Evolutionary conservation across 2,888 invertebrate species (phyloP).

Genomic region (Eremobia ochroleuca): DNA sequence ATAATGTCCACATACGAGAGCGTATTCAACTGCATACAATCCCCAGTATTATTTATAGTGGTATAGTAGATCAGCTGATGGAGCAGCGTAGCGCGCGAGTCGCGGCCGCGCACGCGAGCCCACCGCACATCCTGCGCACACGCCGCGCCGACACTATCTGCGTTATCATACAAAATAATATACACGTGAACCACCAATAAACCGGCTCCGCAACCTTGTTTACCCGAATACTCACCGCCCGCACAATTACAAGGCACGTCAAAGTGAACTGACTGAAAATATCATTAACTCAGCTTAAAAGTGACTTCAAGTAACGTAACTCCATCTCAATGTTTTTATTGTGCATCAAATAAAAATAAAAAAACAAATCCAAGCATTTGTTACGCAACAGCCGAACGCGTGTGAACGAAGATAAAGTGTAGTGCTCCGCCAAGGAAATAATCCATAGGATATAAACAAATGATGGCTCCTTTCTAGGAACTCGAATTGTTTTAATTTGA

Average conservation of each 20-base stretch:
- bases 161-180: slow-evolving; percentile 74
- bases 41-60: slow-evolving; percentile 89
- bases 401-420: slow-evolving; percentile 66
- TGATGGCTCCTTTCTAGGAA: slow-evolving; percentile 69
- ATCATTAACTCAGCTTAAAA: slow-evolving; percentile 46
- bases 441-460: slow-evolving; percentile 65
- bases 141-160: slow-evolving; percentile 67
- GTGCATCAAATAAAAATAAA: slow-evolving; percentile 41
- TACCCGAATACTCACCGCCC: slow-evolving; percentile 72
- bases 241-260: slow-evolving; percentile 71
- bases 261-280: slow-evolving; percentile 68
- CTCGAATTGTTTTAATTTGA: slow-evolving; percentile 68
- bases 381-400: slow-evolving; percentile 63
- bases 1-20: slow-evolving; percentile 18
- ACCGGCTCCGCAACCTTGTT: slow-evolving; percentile 80
- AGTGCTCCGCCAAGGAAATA: slow-evolving; percentile 66
- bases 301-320: slow-evolving; percentile 49
- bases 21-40: slow-evolving; percentile 79
- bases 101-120: slow-evolving; percentile 61
- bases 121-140: slow-evolving; percentile 65
- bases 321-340: slow-evolving; percentile 45
- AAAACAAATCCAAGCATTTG: slow-evolving; percentile 27
- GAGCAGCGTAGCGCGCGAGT: slow-evolving; percentile 64
- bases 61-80: slow-evolving; percentile 89
- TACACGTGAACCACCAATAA: slow-evolving; percentile 78